Base-by-base conservation (phyloP, 2,113 vertebrate species). In the Onychostoma macrolepis region DNA sequence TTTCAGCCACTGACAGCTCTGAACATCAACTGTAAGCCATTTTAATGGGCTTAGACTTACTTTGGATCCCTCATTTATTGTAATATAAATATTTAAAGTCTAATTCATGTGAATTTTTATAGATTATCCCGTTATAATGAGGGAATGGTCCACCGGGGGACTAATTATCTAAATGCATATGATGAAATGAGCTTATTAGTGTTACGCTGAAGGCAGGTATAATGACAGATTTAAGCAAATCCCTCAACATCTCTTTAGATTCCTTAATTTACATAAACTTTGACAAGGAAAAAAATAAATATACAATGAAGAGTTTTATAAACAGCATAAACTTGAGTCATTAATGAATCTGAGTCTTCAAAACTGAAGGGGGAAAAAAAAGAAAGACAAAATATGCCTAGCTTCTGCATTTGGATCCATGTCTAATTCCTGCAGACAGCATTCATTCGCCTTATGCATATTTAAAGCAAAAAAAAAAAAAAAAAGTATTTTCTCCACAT, bases 191-290 rank as follows among this genome's bases (percentile, higher is more conserved):
- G 78, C 33, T 61, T 36, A 80, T 80, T 80, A 80, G 53, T 13
- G 53, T 80, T 80, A 26, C 5, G 30, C 78, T 61, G 78, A 36
- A 80, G 53, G 53, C 30, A 36, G 41, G 53, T 38, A 61, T 80
- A 80, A 80, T 61, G 78, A 80, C 78, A 80, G 33, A 33, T 80
- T 80, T 41, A 38, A 61, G 21, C 50, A 80, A 80, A 80, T 61
- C 50, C 78, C 33, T 58, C 56, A 38, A 65, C 53, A 87, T n/a
- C 78, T 17, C 53, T 6, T 41, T 50, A 61, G 63, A 82, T 80
- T 33, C 21, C 48, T 26, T 72, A 17, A 48, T 67, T 71, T 38
- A 58, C 81, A 65, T 81, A 79, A 61, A 48, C 26, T 38, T 84
- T 81, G 56, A 58, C 17, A 36, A 28, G 33, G 83, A 85, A 65